Evolutionary conservation across 2,888 invertebrate genomes (phyloP), one percentile per base, ranked within the genome.

Genomic region (Aleiodes testaceus): DNA sequence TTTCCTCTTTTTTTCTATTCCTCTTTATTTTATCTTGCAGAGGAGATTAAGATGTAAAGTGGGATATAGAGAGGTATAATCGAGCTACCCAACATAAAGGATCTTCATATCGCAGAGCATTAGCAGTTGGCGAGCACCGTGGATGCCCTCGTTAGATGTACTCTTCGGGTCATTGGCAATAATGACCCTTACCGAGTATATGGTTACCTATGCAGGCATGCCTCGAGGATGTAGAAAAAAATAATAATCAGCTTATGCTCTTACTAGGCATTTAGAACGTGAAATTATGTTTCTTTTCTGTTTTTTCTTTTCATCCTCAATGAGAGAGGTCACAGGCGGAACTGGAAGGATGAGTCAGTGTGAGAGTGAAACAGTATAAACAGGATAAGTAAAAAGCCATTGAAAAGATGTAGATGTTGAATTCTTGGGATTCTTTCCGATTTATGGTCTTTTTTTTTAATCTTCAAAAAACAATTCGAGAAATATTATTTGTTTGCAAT

Each of bases 131-230:
- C 16, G 14, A 16, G 26, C 6, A 26, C 64, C 47, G 22, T 49
- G 47, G 45, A 47, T 64, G 64, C 26, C 47, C 64, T 26, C 47
- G 47, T 50, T 42, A 49, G 22, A 30, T 49, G 5, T 30, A 64
- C 36, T 69, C 44, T 36, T 50, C 64, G 67, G 55, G 20, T 61
- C 69, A 69, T 66, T 45, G 55, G 53, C 49, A 69, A 55, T 66
- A 66, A 71, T 53, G 69, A 72, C 50, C 50, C 36, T 36, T 9
- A 36, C 36, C 36, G 36, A 36, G 36, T 36, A 36, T 36, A 36
- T 36, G 36, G 36, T 36, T 61, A 44, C 44, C 20, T 20, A 61
- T 20, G 44, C 61, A 61, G 30, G 44, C 61, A 44, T 20, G 44
- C 61, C 9, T 18, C 44, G 61, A 20, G n/a, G 22, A 44, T 44